These are phyloP conservation scores for Beaufortia kweichowensis DNA, from an alignment of 2,113 vertebrate species.

Conservation along the genomic window DNA sequence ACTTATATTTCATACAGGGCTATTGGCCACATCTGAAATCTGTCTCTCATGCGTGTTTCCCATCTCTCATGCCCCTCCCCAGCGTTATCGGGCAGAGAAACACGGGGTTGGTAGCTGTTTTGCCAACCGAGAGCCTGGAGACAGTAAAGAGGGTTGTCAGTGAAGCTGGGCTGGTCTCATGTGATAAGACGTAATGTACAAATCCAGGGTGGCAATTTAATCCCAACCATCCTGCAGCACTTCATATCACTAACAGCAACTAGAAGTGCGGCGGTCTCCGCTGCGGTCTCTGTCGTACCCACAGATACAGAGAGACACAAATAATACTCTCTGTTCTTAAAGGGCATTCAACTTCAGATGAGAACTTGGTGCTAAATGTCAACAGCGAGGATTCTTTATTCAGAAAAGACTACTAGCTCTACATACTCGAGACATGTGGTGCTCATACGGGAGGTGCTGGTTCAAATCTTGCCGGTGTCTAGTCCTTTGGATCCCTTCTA, in stretches of 20 bases:
- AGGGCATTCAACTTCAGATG: constrained; percentile 44
- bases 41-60: constrained; percentile 7
- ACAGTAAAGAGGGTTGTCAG: constrained; percentile 49
- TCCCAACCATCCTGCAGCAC: constrained; percentile 47
- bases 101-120: constrained; percentile 33
- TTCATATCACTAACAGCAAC: constrained; percentile 41
- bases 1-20: not conserved
- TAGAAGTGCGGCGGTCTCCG: constrained; percentile 40
- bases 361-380: constrained; percentile 29
- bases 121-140: constrained; percentile 47
- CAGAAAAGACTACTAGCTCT: constrained; percentile 2
- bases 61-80: constrained; percentile 14
- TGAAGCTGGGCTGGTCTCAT: constrained; percentile 49
- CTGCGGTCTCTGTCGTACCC: constrained; percentile 18
- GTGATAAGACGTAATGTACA: constrained; percentile 56
- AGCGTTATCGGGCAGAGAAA: constrained; percentile 47
- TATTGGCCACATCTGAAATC: constrained; percentile 16
- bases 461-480: not conserved
- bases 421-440: not conserved
- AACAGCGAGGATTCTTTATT: constrained; percentile 9
- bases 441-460: not conserved
- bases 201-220: constrained; percentile 55
- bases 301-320: constrained; percentile 39
- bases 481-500: too few species aligned
- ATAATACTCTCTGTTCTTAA: constrained; percentile 43